Base-by-base conservation (phyloP, 2,113 vertebrate species). In the Suricata suricatta region DNA sequence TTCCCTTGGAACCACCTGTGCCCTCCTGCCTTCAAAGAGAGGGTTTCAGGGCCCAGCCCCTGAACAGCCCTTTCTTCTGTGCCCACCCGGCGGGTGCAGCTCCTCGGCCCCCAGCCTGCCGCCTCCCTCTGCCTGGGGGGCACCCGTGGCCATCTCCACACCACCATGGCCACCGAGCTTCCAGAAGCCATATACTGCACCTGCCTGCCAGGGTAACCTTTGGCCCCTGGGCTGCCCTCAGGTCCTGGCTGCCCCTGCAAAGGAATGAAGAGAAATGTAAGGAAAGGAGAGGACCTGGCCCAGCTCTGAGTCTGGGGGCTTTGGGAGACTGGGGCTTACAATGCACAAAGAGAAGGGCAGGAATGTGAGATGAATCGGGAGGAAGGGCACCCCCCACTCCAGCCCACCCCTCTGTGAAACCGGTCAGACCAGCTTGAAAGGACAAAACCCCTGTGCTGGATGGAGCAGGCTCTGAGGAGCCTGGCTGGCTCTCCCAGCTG, bases 161-260 rank as follows among this genome's bases (percentile, higher is more conserved):
- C 66, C 96, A 93, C 88, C 60, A 71, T 5, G 96, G 96, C 82
- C 96, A 96, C 91, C 96, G 87, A 95, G 94, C 94, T 98, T 98
- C 94, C 95, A 97, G 96, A 98, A 98, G 97, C 96, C 97, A 99
- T 99, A 99, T 99, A 99, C 99, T 99, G 99, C 99, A 99, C 99
- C 99, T 99, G 99, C 99, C 99, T 99, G 99, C 99, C 99, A 99
- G 99, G 99, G 99, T 99, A 99, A 99, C 99, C 99, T 99, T 99
- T 99, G 99, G 99, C 99, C 99, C 99, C 99, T 97, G 99, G 99
- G 96, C 99, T 99, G 98, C 99, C 99, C 47, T 99, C 98, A 77
- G 99, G 99, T 99, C 99, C 99, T 82, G 97, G 99, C 92, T 99
- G 98, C 23, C 99, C 99, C 99, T 99, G 99, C 60, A 98, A 98